phyloP scores from a whole-genome alignment of 2,113 vertebrate genomes.

The Vidua macroura region DNA sequence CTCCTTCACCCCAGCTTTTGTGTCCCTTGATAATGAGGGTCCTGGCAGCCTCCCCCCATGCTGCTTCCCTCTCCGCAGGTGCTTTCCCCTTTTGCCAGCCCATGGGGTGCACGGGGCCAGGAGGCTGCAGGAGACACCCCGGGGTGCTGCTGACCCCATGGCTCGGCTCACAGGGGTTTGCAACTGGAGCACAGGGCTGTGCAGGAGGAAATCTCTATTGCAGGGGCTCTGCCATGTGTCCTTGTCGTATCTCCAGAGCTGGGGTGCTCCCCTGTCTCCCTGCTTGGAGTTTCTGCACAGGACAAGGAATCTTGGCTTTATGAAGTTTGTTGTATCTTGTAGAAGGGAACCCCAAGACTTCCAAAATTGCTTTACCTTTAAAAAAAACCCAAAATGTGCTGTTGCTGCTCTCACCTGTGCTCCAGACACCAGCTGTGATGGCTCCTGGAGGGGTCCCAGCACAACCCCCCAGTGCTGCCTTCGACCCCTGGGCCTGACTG shows the following conservation, averaged over 20 bases:
- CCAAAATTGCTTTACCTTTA: background rate
- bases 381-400: background rate
- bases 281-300: background rate
- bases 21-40: too few relatives aligned
- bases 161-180: rapidly evolving
- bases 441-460: background rate
- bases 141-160: background rate
- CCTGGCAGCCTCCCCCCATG: background rate
- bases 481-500: rapidly evolving
- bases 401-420: background rate
- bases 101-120: rapidly evolving
- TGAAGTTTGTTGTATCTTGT: background rate
- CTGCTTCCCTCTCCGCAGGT: background rate
- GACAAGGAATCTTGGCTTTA: background rate
- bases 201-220: background rate
- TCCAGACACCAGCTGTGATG: background rate
- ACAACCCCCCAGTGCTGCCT: background rate
- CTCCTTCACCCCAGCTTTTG: background rate
- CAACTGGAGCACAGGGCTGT: background rate
- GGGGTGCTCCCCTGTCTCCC: background rate
- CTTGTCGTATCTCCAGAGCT: background rate
- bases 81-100: background rate
- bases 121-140: background rate
- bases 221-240: background rate
- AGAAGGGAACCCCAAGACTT: background rate